Conservation (phyloP, 2,888 invertebrate species). For the Aporophyla nigra region DNA sequence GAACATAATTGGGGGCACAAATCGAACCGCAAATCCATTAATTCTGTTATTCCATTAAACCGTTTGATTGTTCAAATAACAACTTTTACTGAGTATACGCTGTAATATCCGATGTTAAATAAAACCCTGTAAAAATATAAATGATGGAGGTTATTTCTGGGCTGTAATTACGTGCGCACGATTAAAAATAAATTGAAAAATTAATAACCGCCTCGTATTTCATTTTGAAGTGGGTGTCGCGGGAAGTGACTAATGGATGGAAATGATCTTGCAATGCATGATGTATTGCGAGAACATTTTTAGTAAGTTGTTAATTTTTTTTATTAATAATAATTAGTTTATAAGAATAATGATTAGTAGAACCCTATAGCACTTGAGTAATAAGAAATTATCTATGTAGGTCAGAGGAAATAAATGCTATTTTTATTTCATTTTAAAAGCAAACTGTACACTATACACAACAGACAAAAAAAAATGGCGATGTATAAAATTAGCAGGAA, state of each 20-base stretch:
- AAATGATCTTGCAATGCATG: background rate
- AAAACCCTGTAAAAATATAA: background rate
- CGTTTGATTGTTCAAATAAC: slow-evolving; percentile 30
- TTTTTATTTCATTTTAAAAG: too few relatives aligned
- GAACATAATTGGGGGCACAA: slow-evolving; percentile 19
- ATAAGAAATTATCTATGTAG: too few relatives aligned
- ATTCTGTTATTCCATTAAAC: slow-evolving; percentile 42
- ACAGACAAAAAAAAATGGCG: too few relatives aligned
- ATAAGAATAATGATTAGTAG: too few relatives aligned
- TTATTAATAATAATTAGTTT: too few relatives aligned
- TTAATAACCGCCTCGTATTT: background rate
- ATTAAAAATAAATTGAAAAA: slow-evolving; percentile 18
- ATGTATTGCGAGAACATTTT: too few relatives aligned
- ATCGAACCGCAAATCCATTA: slow-evolving; percentile 20
- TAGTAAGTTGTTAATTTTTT: too few relatives aligned
- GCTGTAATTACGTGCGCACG: slow-evolving; percentile 17
- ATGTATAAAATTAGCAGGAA: too few relatives aligned
- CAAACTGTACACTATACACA: too few relatives aligned
- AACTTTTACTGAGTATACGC: slow-evolving; percentile 8
- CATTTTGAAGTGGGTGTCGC: background rate
- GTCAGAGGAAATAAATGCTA: too few relatives aligned
- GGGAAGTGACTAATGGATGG: background rate
- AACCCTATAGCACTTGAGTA: too few relatives aligned
- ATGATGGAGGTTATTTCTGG: slow-evolving; percentile 2
- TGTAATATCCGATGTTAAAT: slow-evolving; percentile 4